Evolutionary conservation across 2,888 invertebrate species (phyloP), one percentile per base, ranked within the genome.

Genomic region (Brachypalpus laphriformis): DNA sequence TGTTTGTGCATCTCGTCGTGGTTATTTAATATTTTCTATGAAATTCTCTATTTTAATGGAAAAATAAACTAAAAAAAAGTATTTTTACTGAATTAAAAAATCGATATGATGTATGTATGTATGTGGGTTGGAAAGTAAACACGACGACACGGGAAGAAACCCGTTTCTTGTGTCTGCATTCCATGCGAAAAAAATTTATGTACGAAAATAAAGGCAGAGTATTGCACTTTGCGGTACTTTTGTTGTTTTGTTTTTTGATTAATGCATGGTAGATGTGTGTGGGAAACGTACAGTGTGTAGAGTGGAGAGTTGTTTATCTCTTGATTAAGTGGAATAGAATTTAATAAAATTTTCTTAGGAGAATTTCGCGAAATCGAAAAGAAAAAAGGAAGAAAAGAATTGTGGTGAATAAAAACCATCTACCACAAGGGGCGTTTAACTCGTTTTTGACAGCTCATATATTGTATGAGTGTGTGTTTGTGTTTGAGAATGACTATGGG

Each of bases 341-440:
- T 18, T 18, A 42, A 11, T 9, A 51, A 49, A 59, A 6, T 42
- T 68, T 22, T 68, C 57, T 57, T 22, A 45, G 49, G 28, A 37
- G 45, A 65, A 59, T 51, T 51, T 5, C 14, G 65, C 47, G 66
- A 65, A 51, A 47, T 37, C 20, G 25, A 34, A 56, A 28, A 72
- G 49, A 40, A 72, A 68, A 11, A 47, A 22, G 11, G 25, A 49
- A 56, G 31, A 34, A 28, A 31, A 56, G 63, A 37, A 20, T 16
- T 18, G 70, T 75, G 85, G 85, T 85, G 85, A 85, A 75, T 81
- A 81, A n/a, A n/a, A 57, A 75, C 65, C 81, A 81, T 75, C 74
- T 81, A 85, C 85, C 85, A 85, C 75, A 70, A 80, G 83, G 85
- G 85, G 85, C 85, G 85, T 85, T 85, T 85, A 75, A 85, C 75